Conservation (phyloP, 2,113 vertebrate genomes). For the Rhinolophus sinicus region DNA sequence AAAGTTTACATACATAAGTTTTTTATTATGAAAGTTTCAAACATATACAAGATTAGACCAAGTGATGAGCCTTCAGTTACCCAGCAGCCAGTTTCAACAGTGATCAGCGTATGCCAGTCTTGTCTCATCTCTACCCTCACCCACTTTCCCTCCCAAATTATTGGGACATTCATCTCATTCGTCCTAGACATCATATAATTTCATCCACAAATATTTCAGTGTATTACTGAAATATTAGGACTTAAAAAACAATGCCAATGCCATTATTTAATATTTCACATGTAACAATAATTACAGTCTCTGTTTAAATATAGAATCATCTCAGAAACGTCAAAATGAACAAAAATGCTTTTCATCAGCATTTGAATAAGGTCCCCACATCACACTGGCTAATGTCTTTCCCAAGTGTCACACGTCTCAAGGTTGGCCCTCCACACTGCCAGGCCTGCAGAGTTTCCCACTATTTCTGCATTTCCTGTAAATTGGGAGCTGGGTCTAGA, state of each 20-base stretch:
- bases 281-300: background rate
- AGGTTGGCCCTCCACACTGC: background rate
- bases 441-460: background rate
- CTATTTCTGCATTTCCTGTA: background rate
- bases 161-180: background rate
- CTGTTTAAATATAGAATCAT: background rate
- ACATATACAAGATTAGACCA: background rate
- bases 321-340: constrained; percentile 23
- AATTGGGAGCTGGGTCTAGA: background rate
- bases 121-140: background rate
- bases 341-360: background rate
- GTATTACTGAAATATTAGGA: background rate
- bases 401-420: background rate
- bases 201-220: background rate
- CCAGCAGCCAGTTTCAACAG: background rate
- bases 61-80: background rate
- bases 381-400: background rate
- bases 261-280: background rate
- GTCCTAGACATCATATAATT: background rate
- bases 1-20: background rate
- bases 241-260: background rate
- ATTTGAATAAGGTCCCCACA: no score
- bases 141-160: background rate
- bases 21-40: constrained; percentile 20
- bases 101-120: no score